Base-by-base conservation (phyloP, 2,888 invertebrate species). In the Spisula solida region DNA sequence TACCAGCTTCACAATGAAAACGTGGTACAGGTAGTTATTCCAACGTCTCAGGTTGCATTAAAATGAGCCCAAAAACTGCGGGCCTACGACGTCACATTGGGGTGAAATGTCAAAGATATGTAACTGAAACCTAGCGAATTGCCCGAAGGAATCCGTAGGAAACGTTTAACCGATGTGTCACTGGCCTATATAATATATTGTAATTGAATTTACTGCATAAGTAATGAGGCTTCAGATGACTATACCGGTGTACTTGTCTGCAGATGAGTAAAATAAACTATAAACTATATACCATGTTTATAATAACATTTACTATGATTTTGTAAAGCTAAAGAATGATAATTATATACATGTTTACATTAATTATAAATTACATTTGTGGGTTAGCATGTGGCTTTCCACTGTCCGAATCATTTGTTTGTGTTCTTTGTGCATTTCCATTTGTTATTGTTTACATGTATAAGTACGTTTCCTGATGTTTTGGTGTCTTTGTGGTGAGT, bases 121-220 rank as follows among this genome's bases (percentile, higher is more conserved):
- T 83, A 90, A 87, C 82, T 47, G 34, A 86, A 89, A 79, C 88
- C 85, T 48, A 4, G 20, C 25, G 66, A 89, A 86, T 85, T 66
- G 89, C 88, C 84, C 34, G 55, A 55, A 88, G 89, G 86, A 85
- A 89, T 89, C 86, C 78, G 66, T 55, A 89, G 81, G 86, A 86
- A 84, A 85, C 82, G 82, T 56, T 85, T 85, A 70, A 55, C 31
- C 47, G 16, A 75, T 91, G 88, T 79, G 91, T 91, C 91, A 91
- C 80, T 85, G 79, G 14, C 75, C 75, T 34, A 75, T 14, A 75
- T 75, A 75, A 75, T 75, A 75, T 14, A 75, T 31, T 75, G 75
- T 75, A 75, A 75, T 75, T 75, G 75, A 75, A 75, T 31, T 75
- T 31, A 75, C 34, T 31, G 75, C 29, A 75, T 75, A 75, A 18